Conservation (phyloP, 2,113 vertebrate genomes). For the Numida meleagris region DNA sequence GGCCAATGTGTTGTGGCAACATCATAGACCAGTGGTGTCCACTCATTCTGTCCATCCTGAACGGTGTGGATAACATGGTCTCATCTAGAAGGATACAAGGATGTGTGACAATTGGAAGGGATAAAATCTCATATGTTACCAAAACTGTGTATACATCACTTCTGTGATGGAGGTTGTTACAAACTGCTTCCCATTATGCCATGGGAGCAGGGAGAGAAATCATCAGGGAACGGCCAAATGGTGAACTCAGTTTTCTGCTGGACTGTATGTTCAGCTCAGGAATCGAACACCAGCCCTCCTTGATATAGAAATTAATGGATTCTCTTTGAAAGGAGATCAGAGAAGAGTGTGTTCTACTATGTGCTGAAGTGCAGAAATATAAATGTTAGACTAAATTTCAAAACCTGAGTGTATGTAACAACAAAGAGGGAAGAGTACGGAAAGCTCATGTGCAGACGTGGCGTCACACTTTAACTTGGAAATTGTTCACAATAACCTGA, state of each 20-base stretch:
- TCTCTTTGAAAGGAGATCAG: conserved; percentile 65
- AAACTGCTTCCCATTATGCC: not conserved
- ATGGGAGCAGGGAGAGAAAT: not conserved
- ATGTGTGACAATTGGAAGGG: not conserved
- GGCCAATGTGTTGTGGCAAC: not conserved
- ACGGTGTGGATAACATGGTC: not conserved
- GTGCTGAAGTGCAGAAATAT: not conserved
- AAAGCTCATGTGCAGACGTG: not conserved
- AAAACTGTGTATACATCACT: not conserved
- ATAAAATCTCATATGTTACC: not conserved
- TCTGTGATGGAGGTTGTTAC: not conserved
- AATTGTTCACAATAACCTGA: not conserved
- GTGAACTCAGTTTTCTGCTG: not conserved
- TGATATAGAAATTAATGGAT: conserved; percentile 54
- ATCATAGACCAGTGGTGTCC: not conserved
- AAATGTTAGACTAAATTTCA: conserved; percentile 10
- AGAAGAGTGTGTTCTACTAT: not conserved
- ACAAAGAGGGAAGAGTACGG: not conserved
- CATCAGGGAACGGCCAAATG: not conserved
- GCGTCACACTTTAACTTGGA: not conserved
- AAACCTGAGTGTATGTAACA: not conserved
- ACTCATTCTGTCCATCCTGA: not conserved
- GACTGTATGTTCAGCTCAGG: conserved; percentile 13
- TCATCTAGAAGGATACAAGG: not conserved
- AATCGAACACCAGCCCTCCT: not conserved